Evolutionary conservation across 2,888 invertebrate species (phyloP).

Genomic region (Drosophila anomelani): DNA sequence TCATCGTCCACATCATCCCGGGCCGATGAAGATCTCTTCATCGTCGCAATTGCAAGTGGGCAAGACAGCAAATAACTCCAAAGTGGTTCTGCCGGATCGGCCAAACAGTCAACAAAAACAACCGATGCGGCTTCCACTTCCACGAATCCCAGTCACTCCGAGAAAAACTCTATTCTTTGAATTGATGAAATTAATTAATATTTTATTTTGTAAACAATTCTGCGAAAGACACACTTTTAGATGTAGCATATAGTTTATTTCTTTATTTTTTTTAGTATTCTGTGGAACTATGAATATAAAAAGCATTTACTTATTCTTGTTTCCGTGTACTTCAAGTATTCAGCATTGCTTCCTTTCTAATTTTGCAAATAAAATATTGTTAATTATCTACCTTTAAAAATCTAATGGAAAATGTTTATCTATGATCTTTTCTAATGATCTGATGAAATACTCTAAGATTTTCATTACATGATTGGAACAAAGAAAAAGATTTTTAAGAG

Average conservation of each 20-base stretch:
- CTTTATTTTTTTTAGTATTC: background rate
- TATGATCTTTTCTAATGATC: background rate
- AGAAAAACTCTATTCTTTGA: background rate
- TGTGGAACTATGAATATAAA: background rate
- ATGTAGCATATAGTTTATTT: too few relatives aligned
- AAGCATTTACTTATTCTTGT: background rate
- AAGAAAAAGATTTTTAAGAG: too few relatives aligned
- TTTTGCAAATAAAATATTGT: background rate
- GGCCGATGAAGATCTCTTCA: slow-evolving; percentile 58
- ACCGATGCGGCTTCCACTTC: slow-evolving; percentile 29
- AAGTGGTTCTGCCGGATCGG: slow-evolving; percentile 71
- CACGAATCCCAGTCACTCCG: slow-evolving; percentile 35
- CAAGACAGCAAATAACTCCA: slow-evolving; percentile 44
- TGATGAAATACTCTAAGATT: background rate
- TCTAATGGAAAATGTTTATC: background rate
- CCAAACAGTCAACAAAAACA: slow-evolving; percentile 34
- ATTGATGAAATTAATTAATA: background rate
- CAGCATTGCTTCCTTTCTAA: slow-evolving; percentile 5
- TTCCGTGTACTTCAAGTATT: background rate
- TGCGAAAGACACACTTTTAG: background rate
- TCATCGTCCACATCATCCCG: slow-evolving; percentile 59
- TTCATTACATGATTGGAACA: background rate
- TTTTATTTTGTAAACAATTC: background rate
- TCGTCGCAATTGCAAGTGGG: slow-evolving; percentile 50
- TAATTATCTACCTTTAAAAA: background rate